Conservation (phyloP, 64 coral and sea anemone genomes). For the Montipora cactus region DNA sequence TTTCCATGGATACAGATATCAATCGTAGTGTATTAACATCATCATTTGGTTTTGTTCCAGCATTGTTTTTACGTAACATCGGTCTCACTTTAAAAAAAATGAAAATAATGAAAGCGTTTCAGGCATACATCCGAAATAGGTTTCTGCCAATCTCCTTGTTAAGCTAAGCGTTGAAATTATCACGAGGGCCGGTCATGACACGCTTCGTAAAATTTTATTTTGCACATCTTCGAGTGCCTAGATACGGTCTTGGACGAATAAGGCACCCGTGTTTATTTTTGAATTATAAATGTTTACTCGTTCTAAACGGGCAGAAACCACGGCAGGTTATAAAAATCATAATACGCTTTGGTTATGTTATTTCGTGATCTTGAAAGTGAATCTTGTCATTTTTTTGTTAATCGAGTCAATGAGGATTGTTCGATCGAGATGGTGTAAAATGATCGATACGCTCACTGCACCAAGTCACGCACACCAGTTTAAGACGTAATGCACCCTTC, state of each 20-base stretch:
- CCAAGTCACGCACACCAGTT: slow-evolving; percentile 20
- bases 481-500: background rate
- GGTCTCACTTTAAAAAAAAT: background rate
- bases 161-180: background rate
- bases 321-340: background rate
- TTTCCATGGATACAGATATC: slow-evolving; percentile 37
- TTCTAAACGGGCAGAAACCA: background rate
- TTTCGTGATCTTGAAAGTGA: background rate
- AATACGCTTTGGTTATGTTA: background rate
- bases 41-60: slow-evolving; percentile 74
- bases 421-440: background rate
- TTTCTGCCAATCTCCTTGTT: slow-evolving; percentile 21
- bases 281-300: slow-evolving; percentile 16
- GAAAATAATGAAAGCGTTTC: background rate
- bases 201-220: slow-evolving; percentile 31
- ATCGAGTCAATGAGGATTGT: slow-evolving; percentile 16
- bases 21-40: background rate
- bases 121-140: background rate
- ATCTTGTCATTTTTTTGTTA: background rate
- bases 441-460: background rate
- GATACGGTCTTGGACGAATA: background rate
- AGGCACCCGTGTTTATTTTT: slow-evolving; percentile 32
- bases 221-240: background rate
- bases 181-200: slow-evolving; percentile 18
- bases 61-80: slow-evolving; percentile 43